Conservation (phyloP, 92 coral and sea anemone genomes). For the Nematostella vectensis region DNA sequence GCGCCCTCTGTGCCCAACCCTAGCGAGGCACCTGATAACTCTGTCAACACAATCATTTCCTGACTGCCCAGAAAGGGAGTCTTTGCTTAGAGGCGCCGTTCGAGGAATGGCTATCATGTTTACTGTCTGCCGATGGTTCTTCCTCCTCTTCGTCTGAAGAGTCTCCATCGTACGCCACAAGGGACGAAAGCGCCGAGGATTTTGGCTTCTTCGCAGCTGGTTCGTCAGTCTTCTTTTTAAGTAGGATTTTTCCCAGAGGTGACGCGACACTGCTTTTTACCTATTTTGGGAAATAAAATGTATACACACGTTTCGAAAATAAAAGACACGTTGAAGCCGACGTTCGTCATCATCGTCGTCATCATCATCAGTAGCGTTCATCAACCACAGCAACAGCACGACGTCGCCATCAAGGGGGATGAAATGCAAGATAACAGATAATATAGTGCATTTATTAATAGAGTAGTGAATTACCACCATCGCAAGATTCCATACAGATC, state of each 20-base stretch:
- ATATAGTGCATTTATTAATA: no score
- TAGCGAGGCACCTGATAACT: no score
- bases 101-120: background rate
- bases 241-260: background rate
- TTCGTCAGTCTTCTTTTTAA: background rate
- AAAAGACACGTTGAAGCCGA: no score
- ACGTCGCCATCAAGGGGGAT: background rate
- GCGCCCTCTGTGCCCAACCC: no score
- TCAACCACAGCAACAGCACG: background rate
- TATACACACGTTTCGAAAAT: no score
- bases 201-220: background rate
- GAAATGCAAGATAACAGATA: background rate
- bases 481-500: slow-evolving; percentile 6
- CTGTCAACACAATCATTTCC: no score
- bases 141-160: slow-evolving; percentile 4
- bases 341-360: no score
- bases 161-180: background rate
- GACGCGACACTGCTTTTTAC: no score
- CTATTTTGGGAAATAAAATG: no score
- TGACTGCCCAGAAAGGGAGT: slow-evolving; percentile 1
- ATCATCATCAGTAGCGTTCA: no score
- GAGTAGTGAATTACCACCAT: background rate
- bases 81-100: background rate
- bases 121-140: background rate
- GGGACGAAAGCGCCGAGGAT: background rate